Conservation (phyloP, 2,888 invertebrate species). For the Adineta ricciae region DNA sequence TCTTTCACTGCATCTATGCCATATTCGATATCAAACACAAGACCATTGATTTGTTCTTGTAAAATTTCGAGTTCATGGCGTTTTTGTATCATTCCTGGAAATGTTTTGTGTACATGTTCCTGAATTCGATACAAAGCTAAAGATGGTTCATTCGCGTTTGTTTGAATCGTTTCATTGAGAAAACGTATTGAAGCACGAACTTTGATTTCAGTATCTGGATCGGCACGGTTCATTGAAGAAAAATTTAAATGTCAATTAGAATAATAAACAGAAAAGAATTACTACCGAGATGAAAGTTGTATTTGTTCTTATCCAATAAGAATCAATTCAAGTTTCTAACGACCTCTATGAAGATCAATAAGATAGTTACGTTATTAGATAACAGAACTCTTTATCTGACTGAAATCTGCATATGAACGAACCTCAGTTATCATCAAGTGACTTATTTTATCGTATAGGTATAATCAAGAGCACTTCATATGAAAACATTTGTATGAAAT, state of each 20-base stretch:
- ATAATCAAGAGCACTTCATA: too few relatives aligned
- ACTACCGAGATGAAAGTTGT: too few relatives aligned
- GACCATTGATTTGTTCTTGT: background rate
- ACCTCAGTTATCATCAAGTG: too few relatives aligned
- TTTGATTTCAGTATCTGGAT: constrained; percentile 26
- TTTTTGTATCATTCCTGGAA: constrained; percentile 19
- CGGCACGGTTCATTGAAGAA: background rate
- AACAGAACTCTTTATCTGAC: too few relatives aligned
- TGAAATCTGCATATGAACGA: too few relatives aligned
- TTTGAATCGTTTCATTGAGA: constrained; percentile 25
- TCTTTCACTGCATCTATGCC: constrained; percentile 27
- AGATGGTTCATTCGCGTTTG: constrained; percentile 30
- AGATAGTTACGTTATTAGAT: too few relatives aligned
- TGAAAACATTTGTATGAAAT: too few relatives aligned
- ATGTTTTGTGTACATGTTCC: constrained; percentile 30
- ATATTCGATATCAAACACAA: constrained; percentile 30
- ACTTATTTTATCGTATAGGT: too few relatives aligned
- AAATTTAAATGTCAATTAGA: too few relatives aligned
- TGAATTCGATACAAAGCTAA: constrained; percentile 28
- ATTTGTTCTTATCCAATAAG: background rate
- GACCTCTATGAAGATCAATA: background rate
- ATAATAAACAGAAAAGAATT: too few relatives aligned
- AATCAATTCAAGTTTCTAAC: background rate
- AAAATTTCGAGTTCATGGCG: constrained; percentile 3
- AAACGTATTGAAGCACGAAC: background rate